phyloP scores from a whole-genome alignment of 2,797 vertebrate species.

The Neopelma chrysocephalum region DNA sequence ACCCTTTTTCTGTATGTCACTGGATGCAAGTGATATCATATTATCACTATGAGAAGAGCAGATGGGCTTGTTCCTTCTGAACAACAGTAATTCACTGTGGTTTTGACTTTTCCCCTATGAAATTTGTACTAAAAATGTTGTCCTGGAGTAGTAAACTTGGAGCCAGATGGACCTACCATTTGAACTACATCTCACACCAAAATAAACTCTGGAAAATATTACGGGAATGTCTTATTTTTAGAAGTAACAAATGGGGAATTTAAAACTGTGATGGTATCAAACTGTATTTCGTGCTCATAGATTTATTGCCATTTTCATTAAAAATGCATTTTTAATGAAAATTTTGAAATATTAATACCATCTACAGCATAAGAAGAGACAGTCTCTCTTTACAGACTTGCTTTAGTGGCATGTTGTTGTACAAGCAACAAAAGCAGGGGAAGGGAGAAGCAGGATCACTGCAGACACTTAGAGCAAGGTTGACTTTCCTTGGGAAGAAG shows the following conservation, averaged over 20 bases:
- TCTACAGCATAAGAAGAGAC: not conserved
- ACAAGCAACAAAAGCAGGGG: not conserved
- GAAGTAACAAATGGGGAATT: not conserved
- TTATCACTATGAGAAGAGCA: not conserved
- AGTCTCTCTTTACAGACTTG: not conserved
- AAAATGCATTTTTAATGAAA: not conserved
- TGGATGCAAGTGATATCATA: not conserved
- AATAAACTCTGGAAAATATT: not conserved
- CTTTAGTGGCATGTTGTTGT: not conserved
- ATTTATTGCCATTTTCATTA: not conserved
- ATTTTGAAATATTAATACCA: not conserved
- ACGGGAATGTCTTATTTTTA: not conserved
- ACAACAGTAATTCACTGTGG: not conserved
- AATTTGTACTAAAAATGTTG: not conserved
- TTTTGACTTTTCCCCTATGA: not conserved
- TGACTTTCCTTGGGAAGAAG: not conserved
- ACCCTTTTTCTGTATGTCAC: not conserved
- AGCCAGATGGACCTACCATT: not conserved
- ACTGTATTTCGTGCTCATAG: not conserved
- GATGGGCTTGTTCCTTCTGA: not conserved
- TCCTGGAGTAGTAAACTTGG: not conserved
- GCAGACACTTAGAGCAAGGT: not conserved
- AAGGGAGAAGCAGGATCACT: not conserved
- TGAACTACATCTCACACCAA: not conserved
- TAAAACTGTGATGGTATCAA: not conserved